Evolutionary conservation across 2,797 vertebrate species (phyloP).

Genomic region (Squalus acanthias): DNA sequence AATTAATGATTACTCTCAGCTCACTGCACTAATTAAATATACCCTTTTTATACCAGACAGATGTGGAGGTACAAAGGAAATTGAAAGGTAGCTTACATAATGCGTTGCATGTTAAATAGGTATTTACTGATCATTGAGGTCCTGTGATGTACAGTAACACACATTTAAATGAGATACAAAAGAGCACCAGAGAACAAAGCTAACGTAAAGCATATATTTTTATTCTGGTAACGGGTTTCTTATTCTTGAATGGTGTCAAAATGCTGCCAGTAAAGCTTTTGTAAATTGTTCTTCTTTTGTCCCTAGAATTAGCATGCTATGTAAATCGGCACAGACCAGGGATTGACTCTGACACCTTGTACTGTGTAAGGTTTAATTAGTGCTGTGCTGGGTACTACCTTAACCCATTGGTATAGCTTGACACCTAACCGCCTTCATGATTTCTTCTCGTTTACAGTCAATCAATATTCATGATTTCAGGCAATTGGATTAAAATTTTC

Average conservation of each 20-base stretch:
- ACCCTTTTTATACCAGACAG: neutral
- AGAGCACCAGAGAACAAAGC: neutral
- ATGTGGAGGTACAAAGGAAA: neutral
- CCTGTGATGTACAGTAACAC: neutral
- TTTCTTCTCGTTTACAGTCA: neutral
- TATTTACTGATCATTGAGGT: neutral
- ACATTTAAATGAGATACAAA: neutral
- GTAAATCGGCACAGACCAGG: neutral
- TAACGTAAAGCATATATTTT: neutral
- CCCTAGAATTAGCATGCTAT: neutral
- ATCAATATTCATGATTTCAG: neutral
- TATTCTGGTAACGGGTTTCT: neutral
- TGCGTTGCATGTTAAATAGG: neutral
- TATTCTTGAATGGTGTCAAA: neutral
- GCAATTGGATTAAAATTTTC: neutral
- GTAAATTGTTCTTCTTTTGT: neutral
- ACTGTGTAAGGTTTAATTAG: conserved; percentile 2
- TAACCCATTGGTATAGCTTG: neutral
- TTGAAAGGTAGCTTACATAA: neutral
- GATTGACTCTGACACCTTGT: neutral
- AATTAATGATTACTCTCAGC: neutral
- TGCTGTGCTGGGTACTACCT: neutral
- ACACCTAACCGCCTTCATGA: neutral
- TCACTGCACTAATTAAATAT: neutral
- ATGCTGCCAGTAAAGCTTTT: neutral